phyloP scores from a whole-genome alignment of 2,888 invertebrate genomes.

The Drosophila suboccidentalis region DNA sequence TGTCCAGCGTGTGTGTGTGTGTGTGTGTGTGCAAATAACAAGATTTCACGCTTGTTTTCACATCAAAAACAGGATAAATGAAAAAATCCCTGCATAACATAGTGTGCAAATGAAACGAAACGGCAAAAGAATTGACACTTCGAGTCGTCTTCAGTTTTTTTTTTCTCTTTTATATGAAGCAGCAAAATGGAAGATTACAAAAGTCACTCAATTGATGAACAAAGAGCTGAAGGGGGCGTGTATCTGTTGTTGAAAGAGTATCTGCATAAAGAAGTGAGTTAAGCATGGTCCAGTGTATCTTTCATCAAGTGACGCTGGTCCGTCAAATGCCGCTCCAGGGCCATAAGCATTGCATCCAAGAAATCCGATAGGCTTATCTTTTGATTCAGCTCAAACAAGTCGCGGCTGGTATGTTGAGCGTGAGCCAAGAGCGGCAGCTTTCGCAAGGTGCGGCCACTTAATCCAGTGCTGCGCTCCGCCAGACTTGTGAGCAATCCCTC shows the following conservation, averaged over 20 bases:
- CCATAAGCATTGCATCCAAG: constrained; percentile 71
- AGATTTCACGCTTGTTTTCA: constrained; percentile 68
- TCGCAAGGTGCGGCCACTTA: constrained; percentile 94
- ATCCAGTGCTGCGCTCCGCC: constrained; percentile 87
- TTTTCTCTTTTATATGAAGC: constrained; percentile 23
- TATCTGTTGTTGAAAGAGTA: neutral
- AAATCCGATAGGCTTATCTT: constrained; percentile 72
- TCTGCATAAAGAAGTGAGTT: constrained; percentile 3
- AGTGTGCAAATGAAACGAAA: constrained; percentile 45
- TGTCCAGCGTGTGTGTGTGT: neutral
- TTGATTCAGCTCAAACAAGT: constrained; percentile 59
- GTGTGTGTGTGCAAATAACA: constrained; percentile 43
- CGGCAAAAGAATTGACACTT: constrained; percentile 17
- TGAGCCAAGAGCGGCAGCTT: constrained; percentile 96
- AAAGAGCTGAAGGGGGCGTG: neutral
- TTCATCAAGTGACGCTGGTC: constrained; percentile 68
- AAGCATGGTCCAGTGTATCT: constrained; percentile 34
- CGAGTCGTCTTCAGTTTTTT: constrained; percentile 3
- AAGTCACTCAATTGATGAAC: constrained; percentile 22
- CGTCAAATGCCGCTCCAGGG: constrained; percentile 69
- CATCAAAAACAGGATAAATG: constrained; percentile 45
- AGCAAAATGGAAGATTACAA: constrained; percentile 19
- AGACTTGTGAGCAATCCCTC: constrained; percentile 86
- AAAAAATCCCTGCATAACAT: constrained; percentile 25
- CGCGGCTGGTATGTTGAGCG: constrained; percentile 84